Percentiles rank a stretch among this genome's conserved stretches.
These are phyloP conservation scores for Coelopa frigida DNA, from an alignment of 1,140 invertebrate genomes.

Conservation along the genomic window DNA sequence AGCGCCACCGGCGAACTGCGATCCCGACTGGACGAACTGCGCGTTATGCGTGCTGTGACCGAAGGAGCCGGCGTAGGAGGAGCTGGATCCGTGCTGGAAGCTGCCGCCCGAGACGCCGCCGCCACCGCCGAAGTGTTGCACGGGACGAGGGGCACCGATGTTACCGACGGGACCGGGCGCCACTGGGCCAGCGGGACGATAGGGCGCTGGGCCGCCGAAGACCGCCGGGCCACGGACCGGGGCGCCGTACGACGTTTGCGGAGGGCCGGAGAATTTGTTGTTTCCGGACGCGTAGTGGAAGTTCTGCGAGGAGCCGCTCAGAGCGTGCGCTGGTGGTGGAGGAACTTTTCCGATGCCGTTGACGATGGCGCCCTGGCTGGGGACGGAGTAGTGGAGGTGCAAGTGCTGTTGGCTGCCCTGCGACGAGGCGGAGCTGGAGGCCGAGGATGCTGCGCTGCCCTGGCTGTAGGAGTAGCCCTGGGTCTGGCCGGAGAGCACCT, in stretches of 20 bases:
- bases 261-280: neutral
- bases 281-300: neutral
- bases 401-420: too few species aligned
- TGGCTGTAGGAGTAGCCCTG: neutral
- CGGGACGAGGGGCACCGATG: neutral
- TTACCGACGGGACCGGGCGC: neutral
- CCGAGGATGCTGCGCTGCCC: neutral
- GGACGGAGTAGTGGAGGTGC: too few species aligned
- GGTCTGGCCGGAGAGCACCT: neutral
- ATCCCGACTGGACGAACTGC: neutral
- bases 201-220: neutral
- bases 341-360: too few species aligned
- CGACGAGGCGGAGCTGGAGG: neutral
- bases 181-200: neutral
- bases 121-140: conserved; percentile 7
- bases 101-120: conserved; percentile 16
- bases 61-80: too few species aligned
- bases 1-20: neutral
- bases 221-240: neutral
- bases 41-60: too few species aligned
- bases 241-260: neutral
- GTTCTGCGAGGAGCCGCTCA: neutral
- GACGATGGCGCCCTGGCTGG: too few species aligned
- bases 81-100: too few species aligned
- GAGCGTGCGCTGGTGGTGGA: too few species aligned